A percentile compares a stretch with the other conserved stretches of the same genome.
Evolutionary conservation across 2,888 invertebrate genomes (phyloP).

Genomic region (Rhagonycha lutea): DNA sequence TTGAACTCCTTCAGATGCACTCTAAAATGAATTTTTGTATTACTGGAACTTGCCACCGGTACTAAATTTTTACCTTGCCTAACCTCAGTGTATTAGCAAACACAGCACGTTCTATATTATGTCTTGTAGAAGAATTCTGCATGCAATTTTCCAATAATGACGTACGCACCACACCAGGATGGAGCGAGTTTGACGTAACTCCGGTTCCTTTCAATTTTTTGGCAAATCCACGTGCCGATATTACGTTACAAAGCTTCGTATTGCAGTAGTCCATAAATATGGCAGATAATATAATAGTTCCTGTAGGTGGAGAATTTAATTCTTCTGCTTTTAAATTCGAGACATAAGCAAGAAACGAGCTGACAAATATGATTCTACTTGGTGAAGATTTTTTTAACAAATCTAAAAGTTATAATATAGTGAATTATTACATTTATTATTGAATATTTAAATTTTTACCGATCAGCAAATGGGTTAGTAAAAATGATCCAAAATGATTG

Average conservation of each 20-base stretch:
- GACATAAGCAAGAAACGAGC: conserved; percentile 43
- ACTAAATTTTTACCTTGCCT: too few relatives aligned
- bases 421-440: background rate
- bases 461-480: conserved; percentile 41
- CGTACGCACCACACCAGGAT: conserved; percentile 43
- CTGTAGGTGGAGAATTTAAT: conserved; percentile 13
- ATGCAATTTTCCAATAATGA: too few relatives aligned
- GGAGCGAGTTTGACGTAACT: conserved; percentile 49
- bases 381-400: conserved; percentile 49
- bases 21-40: background rate
- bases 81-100: too few relatives aligned
- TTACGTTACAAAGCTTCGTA: conserved; percentile 50
- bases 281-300: background rate
- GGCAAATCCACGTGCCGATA: conserved; percentile 50
- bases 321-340: conserved; percentile 41
- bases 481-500: conserved; percentile 74
- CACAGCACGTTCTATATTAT: too few relatives aligned
- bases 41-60: too few relatives aligned
- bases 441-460: background rate
- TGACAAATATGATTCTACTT: conserved; percentile 48
- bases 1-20: background rate
- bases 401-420: background rate
- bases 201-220: conserved; percentile 43
- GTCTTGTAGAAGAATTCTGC: too few relatives aligned
- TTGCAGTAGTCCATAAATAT: conserved; percentile 43